Percentiles rank a stretch among this genome's conserved stretches.
phyloP scores from a whole-genome alignment of 2,888 invertebrate genomes.

The Ferrisia virgata region DNA sequence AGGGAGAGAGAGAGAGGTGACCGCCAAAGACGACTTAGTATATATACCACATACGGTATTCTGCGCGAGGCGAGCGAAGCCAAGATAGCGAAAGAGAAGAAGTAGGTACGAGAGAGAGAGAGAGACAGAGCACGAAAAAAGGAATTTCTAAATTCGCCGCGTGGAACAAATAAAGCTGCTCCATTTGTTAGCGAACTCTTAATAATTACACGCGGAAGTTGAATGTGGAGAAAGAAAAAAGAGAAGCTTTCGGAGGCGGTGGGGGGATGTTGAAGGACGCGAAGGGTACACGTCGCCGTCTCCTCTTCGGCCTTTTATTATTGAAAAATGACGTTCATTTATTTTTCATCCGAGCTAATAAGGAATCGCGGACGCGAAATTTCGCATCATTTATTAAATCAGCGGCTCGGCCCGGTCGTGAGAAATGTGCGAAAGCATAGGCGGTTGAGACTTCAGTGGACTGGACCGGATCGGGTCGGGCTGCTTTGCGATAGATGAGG shows the following conservation, averaged over 20 bases:
- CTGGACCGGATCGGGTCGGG: not conserved
- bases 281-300: not conserved
- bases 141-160: constrained; percentile 28
- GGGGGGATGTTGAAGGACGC: not conserved
- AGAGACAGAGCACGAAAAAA: not conserved
- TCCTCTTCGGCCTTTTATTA: constrained; percentile 39
- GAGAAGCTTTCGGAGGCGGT: not conserved
- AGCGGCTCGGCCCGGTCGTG: not conserved
- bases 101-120: no score
- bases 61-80: no score
- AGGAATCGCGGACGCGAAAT: constrained; percentile 27
- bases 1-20: not conserved
- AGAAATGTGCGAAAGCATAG: not conserved
- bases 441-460: no score
- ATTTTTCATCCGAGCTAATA: constrained; percentile 40
- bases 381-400: constrained; percentile 45
- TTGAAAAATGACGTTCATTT: constrained; percentile 46
- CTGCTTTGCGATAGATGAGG: no score
- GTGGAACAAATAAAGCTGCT: constrained; percentile 38
- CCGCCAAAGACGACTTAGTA: not conserved
- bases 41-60: not conserved
- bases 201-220: constrained; percentile 32
- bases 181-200: constrained; percentile 42
- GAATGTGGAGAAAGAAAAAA: not conserved
- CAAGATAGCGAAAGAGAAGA: no score